Conservation (phyloP, 2,797 vertebrate genomes). For the Poeciliopsis turneri region DNA sequence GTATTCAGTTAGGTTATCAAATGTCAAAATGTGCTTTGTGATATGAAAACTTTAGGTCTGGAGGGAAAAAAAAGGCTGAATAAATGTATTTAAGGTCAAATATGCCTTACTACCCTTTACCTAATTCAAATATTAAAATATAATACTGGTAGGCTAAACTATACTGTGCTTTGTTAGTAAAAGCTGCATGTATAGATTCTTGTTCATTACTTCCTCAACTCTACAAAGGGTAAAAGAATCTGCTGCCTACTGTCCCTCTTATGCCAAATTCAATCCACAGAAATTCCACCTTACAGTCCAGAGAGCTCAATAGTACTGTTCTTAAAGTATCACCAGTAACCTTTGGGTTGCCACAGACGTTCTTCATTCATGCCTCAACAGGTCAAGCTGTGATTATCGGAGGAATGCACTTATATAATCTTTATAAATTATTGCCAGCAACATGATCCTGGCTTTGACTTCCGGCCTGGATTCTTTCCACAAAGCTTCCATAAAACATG, state of each 20-base stretch:
- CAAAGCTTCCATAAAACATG: neutral
- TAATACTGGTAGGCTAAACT: no score
- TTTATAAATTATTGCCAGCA: neutral
- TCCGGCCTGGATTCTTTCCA: neutral
- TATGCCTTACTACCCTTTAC: neutral
- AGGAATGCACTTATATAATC: neutral
- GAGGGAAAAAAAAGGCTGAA: neutral
- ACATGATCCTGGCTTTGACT: neutral
- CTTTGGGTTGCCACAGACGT: neutral
- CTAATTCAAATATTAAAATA: neutral
- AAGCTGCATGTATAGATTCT: neutral
- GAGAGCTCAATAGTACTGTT: neutral
- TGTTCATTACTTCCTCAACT: neutral
- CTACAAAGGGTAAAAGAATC: neutral
- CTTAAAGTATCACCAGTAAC: neutral
- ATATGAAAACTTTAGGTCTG: neutral
- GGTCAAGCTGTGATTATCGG: neutral
- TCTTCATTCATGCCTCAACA: neutral
- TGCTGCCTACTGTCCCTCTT: neutral
- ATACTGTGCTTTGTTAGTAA: neutral
- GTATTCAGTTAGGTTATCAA: no score
- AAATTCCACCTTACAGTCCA: neutral
- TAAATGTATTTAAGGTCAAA: neutral
- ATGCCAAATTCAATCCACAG: neutral
- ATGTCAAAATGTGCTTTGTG: neutral